These are phyloP conservation scores for Atlantisia rogersi DNA, from an alignment of 2,113 vertebrate genomes.

Conservation along the genomic window DNA sequence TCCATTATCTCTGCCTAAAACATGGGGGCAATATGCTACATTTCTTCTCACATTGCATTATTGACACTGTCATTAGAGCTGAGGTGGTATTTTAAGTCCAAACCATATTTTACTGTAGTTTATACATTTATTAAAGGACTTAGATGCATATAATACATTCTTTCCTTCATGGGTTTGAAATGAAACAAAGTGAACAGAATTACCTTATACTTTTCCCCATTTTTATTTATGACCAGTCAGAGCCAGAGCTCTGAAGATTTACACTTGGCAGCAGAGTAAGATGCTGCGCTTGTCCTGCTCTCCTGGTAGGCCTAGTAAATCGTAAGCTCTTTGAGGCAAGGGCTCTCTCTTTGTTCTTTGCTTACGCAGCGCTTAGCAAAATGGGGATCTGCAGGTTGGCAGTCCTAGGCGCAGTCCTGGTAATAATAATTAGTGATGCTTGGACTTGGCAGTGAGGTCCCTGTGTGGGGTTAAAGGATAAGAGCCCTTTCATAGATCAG, in stretches of 20 bases:
- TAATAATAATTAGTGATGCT: background rate
- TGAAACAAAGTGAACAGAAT: slow-evolving; percentile 17
- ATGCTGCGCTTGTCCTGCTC: slow-evolving; percentile 40
- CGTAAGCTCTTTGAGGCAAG: background rate
- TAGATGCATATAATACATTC: background rate
- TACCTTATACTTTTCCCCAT: background rate
- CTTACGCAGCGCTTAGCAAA: background rate
- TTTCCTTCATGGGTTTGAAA: slow-evolving; percentile 17
- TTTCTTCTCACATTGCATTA: background rate
- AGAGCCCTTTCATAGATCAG: background rate
- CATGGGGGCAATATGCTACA: background rate
- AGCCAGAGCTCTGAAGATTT: slow-evolving; percentile 42
- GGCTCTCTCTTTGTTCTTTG: slow-evolving; percentile 27
- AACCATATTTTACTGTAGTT: background rate
- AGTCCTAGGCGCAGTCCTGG: background rate
- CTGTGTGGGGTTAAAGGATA: background rate
- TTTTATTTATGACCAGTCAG: slow-evolving; percentile 23
- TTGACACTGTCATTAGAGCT: background rate
- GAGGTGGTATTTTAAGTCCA: background rate
- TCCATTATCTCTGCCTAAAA: background rate
- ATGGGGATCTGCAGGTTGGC: background rate
- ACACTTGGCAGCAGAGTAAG: slow-evolving; percentile 15
- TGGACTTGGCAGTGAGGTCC: background rate
- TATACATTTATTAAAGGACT: slow-evolving; percentile 10
- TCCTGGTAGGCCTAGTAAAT: slow-evolving; percentile 43